Evolutionary conservation across 2,113 vertebrate genomes (phyloP).

Genomic region (Cervus canadensis): DNA sequence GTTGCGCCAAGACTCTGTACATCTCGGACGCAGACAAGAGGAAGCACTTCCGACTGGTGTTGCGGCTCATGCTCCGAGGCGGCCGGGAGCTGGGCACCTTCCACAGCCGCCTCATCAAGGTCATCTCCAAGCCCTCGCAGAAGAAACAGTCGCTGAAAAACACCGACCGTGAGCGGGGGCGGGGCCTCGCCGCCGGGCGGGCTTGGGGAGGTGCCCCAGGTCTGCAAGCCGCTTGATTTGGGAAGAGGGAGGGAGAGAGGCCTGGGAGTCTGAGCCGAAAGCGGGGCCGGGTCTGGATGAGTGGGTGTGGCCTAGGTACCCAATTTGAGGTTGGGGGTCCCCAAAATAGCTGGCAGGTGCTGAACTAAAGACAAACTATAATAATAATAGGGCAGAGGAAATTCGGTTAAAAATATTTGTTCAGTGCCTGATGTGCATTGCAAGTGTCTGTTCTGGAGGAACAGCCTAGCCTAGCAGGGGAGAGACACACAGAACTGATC

Average conservation of each 20-base stretch:
- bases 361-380: background rate
- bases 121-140: constrained; percentile 98
- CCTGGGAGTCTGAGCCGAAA: background rate
- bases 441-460: background rate
- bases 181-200: background rate
- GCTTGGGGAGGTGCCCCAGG: background rate
- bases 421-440: background rate
- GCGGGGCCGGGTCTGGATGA: background rate
- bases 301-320: too few relatives aligned
- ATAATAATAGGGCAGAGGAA: background rate
- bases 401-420: background rate
- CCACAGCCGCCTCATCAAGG: constrained; percentile 94
- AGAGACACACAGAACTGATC: background rate
- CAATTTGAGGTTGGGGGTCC: background rate
- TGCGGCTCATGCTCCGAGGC: constrained; percentile 88
- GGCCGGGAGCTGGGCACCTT: constrained; percentile 93
- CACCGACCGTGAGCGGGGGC: constrained; percentile 86
- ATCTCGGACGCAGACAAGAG: constrained; percentile 96
- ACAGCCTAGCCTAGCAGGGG: background rate
- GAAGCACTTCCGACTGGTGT: constrained; percentile 93
- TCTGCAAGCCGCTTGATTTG: fast-evolving
- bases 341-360: background rate
- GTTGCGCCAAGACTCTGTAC: constrained; percentile 93
- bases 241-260: too few relatives aligned
- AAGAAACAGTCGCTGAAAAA: constrained; percentile 99